These are phyloP conservation scores for Amazona guildingii DNA, from an alignment of 2,113 vertebrate species.

Conservation along the genomic window DNA sequence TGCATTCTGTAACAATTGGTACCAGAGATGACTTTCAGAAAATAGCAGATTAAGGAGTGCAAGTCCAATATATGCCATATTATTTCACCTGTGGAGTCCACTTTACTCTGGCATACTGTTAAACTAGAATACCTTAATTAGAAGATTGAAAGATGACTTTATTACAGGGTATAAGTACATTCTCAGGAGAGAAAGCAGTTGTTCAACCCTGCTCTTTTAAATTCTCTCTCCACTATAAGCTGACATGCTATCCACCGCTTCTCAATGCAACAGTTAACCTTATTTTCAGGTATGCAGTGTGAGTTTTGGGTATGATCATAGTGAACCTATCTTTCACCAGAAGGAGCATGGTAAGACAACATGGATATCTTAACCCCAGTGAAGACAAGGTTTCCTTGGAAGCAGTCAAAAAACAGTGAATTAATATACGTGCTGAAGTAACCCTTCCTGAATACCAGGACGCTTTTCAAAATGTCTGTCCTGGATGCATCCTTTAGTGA, in stretches of 20 bases:
- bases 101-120: not conserved
- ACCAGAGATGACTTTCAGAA: not conserved
- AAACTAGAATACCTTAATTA: not conserved
- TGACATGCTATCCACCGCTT: not conserved
- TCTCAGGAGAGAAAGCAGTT: not conserved
- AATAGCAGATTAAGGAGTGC: not conserved
- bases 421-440: not conserved
- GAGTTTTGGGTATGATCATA: not conserved
- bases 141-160: not conserved
- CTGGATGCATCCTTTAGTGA: not conserved
- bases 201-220: not conserved
- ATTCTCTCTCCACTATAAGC: not conserved
- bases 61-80: not conserved
- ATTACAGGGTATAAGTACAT: not conserved
- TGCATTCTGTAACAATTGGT: not conserved
- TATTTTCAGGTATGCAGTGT: not conserved
- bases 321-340: not conserved
- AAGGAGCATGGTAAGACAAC: not conserved
- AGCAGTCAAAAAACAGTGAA: not conserved
- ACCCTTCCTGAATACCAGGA: not conserved
- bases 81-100: not conserved
- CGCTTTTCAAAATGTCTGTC: not conserved
- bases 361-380: not conserved
- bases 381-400: not conserved
- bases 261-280: not conserved